Evolutionary conservation across 2,113 vertebrate species (phyloP).

Genomic region (Sigmodon hispidus): DNA sequence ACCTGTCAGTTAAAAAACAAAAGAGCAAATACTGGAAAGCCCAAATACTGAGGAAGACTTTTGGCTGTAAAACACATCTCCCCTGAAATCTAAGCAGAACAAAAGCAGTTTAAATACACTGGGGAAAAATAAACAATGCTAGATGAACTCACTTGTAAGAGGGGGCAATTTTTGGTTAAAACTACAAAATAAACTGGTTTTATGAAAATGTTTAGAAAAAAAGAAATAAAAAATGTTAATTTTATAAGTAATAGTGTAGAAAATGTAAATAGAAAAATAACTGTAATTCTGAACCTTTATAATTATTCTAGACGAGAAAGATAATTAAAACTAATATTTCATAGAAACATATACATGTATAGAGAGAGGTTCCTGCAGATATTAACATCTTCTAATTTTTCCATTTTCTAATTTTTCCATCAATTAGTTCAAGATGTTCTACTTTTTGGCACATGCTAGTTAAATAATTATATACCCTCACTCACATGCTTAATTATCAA

Average conservation of each 20-base stretch:
- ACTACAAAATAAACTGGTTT: too few species aligned
- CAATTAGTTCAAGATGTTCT: slow-evolving; percentile 52
- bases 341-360: neutral
- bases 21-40: too few species aligned
- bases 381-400: slow-evolving; percentile 43
- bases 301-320: neutral
- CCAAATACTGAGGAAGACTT: too few species aligned
- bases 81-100: too few species aligned
- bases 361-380: neutral
- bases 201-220: slow-evolving; percentile 37
- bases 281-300: neutral
- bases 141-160: too few species aligned
- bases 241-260: neutral
- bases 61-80: too few species aligned
- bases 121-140: too few species aligned
- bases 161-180: too few species aligned
- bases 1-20: too few species aligned
- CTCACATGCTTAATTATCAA: slow-evolving; percentile 68
- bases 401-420: slow-evolving; percentile 4
- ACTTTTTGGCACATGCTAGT: slow-evolving; percentile 23
- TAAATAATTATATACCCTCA: slow-evolving; percentile 61
- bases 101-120: too few species aligned
- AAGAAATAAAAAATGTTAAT: neutral
- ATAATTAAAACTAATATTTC: slow-evolving; percentile 49
- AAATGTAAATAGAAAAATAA: neutral